Evolutionary conservation across 2,113 vertebrate species (phyloP).

Genomic region (Eptesicus fuscus): DNA sequence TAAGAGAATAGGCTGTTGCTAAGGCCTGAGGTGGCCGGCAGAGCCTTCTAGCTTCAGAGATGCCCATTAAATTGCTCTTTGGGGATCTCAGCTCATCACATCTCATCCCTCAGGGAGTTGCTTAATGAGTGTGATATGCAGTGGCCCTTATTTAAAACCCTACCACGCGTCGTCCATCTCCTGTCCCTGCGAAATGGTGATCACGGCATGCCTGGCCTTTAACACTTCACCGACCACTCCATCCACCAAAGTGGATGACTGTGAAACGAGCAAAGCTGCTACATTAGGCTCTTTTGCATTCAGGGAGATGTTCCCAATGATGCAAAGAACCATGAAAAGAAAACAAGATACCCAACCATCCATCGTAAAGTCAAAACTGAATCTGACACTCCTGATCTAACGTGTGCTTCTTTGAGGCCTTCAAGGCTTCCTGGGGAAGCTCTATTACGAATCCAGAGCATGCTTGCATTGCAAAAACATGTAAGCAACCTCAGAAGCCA

Average conservation of each 20-base stretch:
- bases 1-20: conserved; percentile 27
- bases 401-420: not conserved
- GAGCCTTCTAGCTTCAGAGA: conserved; percentile 47
- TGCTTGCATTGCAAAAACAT: conserved; percentile 47
- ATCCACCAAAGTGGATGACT: not conserved
- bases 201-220: not conserved
- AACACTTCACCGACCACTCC: not conserved
- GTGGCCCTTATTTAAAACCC: conserved; percentile 33
- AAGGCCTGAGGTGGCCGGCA: conserved; percentile 49
- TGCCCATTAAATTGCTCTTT: conserved; percentile 76
- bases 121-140: conserved; percentile 35
- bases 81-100: conserved; percentile 54
- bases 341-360: not conserved
- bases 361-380: not conserved
- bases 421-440: conserved; percentile 35
- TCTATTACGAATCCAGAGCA: not conserved
- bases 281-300: not conserved
- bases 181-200: not conserved
- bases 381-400: not conserved
- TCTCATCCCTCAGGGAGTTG: conserved; percentile 56
- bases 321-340: not conserved
- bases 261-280: not conserved
- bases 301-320: not conserved
- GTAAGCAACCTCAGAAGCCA: conserved; percentile 5
- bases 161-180: not conserved